phyloP scores from a whole-genome alignment of 2,797 vertebrate genomes.

The Tenualosa thibaudeaui region DNA sequence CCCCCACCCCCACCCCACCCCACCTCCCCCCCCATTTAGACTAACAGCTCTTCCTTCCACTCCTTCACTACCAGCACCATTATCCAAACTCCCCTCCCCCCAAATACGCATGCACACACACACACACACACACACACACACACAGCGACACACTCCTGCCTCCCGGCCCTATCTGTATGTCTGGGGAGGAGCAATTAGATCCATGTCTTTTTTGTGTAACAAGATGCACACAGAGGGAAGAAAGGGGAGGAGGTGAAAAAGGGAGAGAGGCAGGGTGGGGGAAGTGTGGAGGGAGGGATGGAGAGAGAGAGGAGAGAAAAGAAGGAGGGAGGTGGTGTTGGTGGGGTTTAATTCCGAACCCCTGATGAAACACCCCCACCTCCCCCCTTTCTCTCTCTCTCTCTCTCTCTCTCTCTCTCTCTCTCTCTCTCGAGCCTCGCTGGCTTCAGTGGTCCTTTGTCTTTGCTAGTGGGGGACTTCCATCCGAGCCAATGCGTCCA shows the following conservation, averaged over 20 bases:
- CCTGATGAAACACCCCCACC: too few relatives aligned
- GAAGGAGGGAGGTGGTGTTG: background rate
- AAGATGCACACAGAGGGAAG: background rate
- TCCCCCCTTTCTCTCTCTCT: too few relatives aligned
- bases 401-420: too few relatives aligned
- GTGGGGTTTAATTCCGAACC: too few relatives aligned
- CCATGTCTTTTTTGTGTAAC: background rate
- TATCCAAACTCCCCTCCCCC: background rate
- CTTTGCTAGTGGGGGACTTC: background rate
- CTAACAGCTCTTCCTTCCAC: background rate
- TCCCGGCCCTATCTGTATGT: background rate
- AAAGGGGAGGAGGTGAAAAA: background rate
- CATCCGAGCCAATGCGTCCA: background rate
- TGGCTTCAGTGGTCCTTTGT: conserved; percentile 6
- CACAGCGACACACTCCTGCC: background rate
- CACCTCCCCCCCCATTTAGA: background rate
- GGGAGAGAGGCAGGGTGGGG: background rate
- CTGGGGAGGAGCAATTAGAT: background rate
- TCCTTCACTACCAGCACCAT: background rate
- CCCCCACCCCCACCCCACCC: background rate
- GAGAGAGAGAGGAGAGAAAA: background rate
- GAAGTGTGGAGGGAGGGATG: background rate
- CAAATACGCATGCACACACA: too few relatives aligned
- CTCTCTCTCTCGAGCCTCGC: too few relatives aligned
- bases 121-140: too few relatives aligned